Evolutionary conservation across 2,797 vertebrate genomes (phyloP).

Genomic region (Hirundo rustica): DNA sequence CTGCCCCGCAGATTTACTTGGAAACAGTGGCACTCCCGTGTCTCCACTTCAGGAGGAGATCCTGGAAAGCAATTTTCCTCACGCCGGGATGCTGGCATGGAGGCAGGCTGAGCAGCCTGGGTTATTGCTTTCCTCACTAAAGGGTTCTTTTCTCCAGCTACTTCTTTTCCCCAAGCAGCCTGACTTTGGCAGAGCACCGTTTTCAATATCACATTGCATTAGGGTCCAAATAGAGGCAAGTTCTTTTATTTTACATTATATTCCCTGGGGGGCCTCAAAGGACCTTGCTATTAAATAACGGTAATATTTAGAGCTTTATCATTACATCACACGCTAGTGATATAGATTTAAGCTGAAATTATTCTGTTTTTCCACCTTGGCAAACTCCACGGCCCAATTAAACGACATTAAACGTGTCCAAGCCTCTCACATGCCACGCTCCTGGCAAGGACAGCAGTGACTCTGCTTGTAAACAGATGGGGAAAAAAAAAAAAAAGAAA

Average conservation of each 20-base stretch:
- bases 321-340: neutral
- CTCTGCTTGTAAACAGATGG: neutral
- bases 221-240: neutral
- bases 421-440: neutral
- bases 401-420: neutral
- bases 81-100: conserved; percentile 52
- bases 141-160: conserved; percentile 50
- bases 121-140: conserved; percentile 33
- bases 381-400: neutral
- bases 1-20: conserved; percentile 40
- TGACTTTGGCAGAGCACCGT: neutral
- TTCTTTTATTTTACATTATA: neutral
- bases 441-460: neutral
- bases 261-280: neutral
- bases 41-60: conserved; percentile 54
- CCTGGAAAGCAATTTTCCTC: conserved; percentile 59
- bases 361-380: neutral
- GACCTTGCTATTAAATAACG: neutral
- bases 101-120: conserved; percentile 15
- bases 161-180: conserved; percentile 52
- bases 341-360: neutral
- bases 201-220: neutral
- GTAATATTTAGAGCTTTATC: neutral
- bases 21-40: conserved; percentile 18
- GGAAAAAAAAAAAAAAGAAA: no score